Conservation (phyloP, 2,113 vertebrate species). For the Mellivora capensis region DNA sequence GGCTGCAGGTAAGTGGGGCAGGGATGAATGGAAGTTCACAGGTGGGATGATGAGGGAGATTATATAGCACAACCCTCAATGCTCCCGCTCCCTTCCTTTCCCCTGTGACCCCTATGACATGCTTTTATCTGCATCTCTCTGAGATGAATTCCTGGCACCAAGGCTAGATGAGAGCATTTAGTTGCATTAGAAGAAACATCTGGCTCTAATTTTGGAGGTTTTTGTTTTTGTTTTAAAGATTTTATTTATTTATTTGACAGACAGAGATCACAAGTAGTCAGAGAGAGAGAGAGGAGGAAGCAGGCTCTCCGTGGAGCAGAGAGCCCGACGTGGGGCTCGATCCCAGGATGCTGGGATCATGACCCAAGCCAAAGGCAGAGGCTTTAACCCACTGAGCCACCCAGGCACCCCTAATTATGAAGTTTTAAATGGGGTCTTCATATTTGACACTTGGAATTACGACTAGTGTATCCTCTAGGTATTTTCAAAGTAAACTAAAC, state of each 20-base stretch:
- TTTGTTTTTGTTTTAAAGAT: too few relatives aligned
- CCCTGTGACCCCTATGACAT: not conserved
- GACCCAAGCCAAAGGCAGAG: too few relatives aligned
- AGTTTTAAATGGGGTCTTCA: not conserved
- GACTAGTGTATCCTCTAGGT: not conserved
- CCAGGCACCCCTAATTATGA: not conserved
- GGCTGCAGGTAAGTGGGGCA: not conserved
- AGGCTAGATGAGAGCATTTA: not conserved
- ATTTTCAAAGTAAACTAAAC: not conserved
- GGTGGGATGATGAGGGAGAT: not conserved
- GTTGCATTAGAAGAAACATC: not conserved
- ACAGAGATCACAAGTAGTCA: too few relatives aligned
- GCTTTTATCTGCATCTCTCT: not conserved
- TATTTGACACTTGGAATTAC: not conserved
- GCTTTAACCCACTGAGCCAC: too few relatives aligned
- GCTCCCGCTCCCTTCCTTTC: not conserved
- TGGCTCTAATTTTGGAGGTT: not conserved
- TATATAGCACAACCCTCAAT: not conserved
- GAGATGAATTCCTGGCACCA: not conserved
- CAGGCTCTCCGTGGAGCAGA: too few relatives aligned
- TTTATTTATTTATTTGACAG: too few relatives aligned
- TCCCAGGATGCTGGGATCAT: too few relatives aligned
- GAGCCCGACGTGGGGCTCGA: too few relatives aligned
- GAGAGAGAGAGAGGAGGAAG: too few relatives aligned
- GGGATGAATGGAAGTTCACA: not conserved